Base-by-base conservation (phyloP, 2,797 vertebrate species). In the Pangasius krempfi region DNA sequence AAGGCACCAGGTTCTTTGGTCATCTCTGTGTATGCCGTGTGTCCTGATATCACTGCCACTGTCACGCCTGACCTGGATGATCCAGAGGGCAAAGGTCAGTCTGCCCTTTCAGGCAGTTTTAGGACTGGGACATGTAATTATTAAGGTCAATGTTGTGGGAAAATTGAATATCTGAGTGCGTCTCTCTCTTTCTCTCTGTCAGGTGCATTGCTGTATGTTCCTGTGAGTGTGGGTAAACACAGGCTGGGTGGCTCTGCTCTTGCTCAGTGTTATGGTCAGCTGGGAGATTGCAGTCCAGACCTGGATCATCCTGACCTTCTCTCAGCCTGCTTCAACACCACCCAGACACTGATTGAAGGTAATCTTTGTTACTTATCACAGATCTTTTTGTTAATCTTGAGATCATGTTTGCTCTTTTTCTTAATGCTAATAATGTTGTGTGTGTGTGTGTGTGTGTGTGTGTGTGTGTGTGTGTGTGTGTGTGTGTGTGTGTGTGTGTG, bases 1-100 rank as follows among this genome's bases (percentile, higher is more conserved):
- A 95, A 97, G 93, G 98, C 98, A 13, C 98, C 98, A 88, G 98
- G 98, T 13, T 96, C 98, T 0, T 93, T 99, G 91, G 98, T 99
- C 82, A 96, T 99, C 93, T 99, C 98, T 0, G 96, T 96, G 9
- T 99, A 99, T 20, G 98, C 97, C 0, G 96, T 98, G 58, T 98
- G 98, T 89, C 97, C 97, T 14, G 98, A 99, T 91, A 96, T 99
- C 93, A 97, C 96, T 0, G 97, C 97, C 92, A 99, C 98, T 0
- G 95, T 99, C 86, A 98, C 98, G 0, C 98, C 98, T 0, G 98
- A 99, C 92, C 97, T 99, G 16, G 96, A 99, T 90, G 93, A 96
- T 91, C 97, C 98, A 8, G 92, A 96, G 58, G 96, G 95, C 40
- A 94, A 94, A 95, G 98, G 98, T 98, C 76, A 85, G 30, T 44